Conservation (phyloP, 2,888 invertebrate species). For the Macrophya annulata region DNA sequence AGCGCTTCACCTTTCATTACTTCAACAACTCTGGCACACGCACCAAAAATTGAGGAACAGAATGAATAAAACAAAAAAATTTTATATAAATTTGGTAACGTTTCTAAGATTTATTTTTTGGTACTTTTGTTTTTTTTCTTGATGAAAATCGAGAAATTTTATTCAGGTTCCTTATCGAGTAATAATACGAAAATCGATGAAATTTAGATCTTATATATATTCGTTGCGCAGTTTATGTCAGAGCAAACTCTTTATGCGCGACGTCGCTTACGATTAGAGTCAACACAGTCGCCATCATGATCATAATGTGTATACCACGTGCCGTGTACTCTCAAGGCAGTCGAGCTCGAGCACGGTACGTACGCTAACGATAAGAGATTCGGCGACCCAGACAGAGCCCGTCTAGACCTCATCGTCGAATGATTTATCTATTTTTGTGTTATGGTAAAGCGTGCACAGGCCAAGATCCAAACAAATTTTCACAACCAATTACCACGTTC, state of each 20-base stretch:
- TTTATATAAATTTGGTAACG: neutral
- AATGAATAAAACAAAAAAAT: neutral
- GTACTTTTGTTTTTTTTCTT: neutral
- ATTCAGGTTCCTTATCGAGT: neutral
- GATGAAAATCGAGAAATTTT: neutral
- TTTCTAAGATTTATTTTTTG: too few species aligned
- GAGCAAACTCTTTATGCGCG: neutral
- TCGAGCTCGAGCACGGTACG: neutral
- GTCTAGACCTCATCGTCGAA: slow-evolving; percentile 12
- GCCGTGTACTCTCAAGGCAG: slow-evolving; percentile 29
- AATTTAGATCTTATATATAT: neutral
- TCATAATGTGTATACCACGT: slow-evolving; percentile 35
- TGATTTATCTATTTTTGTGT: slow-evolving; percentile 1
- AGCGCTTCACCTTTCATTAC: neutral
- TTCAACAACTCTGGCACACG: neutral
- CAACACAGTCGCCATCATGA: slow-evolving; percentile 12
- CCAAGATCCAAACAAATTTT: neutral
- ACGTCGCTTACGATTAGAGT: slow-evolving; percentile 30
- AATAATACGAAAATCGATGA: neutral
- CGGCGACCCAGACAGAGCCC: neutral
- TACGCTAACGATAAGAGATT: slow-evolving; percentile 34
- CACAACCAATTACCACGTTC: neutral
- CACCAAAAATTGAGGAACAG: neutral
- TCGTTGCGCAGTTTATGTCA: slow-evolving; percentile 23
- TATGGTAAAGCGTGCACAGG: neutral